These are phyloP conservation scores for Sander vitreus DNA, from an alignment of 2,113 vertebrate species.

Conservation along the genomic window DNA sequence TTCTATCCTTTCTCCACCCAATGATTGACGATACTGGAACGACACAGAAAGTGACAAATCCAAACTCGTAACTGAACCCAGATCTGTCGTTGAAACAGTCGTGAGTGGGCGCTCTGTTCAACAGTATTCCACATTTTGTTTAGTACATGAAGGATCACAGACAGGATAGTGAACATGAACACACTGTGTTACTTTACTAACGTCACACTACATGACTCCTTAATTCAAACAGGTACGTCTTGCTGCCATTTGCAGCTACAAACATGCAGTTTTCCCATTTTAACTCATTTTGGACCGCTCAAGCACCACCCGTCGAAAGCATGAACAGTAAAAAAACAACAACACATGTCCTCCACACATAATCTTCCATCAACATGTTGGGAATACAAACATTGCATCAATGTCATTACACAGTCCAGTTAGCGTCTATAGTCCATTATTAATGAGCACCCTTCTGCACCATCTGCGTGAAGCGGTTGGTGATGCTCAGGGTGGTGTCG, in stretches of 20 bases:
- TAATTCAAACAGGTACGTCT: not conserved
- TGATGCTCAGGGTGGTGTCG: slow-evolving; percentile 91
- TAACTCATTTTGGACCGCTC: too few relatives aligned
- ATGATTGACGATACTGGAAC: too few relatives aligned
- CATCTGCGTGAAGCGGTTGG: slow-evolving; percentile 92
- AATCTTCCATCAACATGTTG: not conserved
- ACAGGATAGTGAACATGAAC: not conserved
- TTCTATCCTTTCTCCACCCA: too few relatives aligned
- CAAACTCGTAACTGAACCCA: not conserved
- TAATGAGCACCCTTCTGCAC: slow-evolving; percentile 89
- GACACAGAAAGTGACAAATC: too few relatives aligned
- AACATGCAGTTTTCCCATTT: not conserved
- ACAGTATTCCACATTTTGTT: not conserved
- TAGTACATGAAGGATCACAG: not conserved
- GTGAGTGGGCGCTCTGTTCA: not conserved
- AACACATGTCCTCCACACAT: slow-evolving; percentile 3
- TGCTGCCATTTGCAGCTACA: not conserved
- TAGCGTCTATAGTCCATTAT: slow-evolving; percentile 19
- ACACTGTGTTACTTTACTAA: not conserved
- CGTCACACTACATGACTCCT: not conserved
- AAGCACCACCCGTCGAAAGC: not conserved
- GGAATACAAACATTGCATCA: not conserved
- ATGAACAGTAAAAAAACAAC: not conserved
- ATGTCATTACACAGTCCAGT: not conserved
- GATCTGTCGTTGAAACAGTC: not conserved